Evolutionary conservation across 2,113 vertebrate genomes (phyloP).

Genomic region (Donacobius atricapilla): DNA sequence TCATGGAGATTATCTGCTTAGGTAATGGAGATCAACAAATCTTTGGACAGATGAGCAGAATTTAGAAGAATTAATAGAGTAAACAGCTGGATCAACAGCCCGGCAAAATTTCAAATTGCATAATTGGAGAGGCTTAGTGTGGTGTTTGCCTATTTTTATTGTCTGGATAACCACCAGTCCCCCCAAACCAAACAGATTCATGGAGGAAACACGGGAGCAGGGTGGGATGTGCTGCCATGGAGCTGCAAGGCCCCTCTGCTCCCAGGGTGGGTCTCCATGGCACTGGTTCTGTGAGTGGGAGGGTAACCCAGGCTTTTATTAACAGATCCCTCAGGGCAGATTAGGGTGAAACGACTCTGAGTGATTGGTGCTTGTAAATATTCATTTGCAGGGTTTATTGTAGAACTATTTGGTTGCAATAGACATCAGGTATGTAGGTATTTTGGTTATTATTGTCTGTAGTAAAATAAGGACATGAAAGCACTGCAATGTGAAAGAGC

Average conservation of each 20-base stretch:
- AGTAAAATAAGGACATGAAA: background rate
- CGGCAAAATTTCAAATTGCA: background rate
- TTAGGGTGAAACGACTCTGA: rapidly evolving
- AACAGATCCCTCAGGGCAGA: background rate
- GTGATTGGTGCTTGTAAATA: background rate
- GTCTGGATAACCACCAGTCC: background rate
- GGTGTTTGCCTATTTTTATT: background rate
- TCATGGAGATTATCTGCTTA: background rate
- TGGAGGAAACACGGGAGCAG: rapidly evolving
- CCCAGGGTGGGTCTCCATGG: background rate
- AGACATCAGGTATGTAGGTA: too few species aligned
- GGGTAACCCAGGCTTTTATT: background rate
- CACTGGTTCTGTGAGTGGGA: background rate
- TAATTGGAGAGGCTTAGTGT: background rate
- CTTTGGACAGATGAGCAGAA: background rate
- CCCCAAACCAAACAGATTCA: rapidly evolving
- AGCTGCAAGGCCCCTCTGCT: background rate
- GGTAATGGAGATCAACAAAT: background rate
- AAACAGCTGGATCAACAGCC: background rate
- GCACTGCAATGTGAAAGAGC: background rate
- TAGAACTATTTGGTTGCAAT: background rate
- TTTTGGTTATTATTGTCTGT: background rate
- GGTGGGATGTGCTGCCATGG: background rate
- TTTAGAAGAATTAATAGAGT: background rate
- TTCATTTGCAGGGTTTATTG: background rate